Evolutionary conservation across 2,797 vertebrate species (phyloP).

Genomic region (Chelon labrosus): DNA sequence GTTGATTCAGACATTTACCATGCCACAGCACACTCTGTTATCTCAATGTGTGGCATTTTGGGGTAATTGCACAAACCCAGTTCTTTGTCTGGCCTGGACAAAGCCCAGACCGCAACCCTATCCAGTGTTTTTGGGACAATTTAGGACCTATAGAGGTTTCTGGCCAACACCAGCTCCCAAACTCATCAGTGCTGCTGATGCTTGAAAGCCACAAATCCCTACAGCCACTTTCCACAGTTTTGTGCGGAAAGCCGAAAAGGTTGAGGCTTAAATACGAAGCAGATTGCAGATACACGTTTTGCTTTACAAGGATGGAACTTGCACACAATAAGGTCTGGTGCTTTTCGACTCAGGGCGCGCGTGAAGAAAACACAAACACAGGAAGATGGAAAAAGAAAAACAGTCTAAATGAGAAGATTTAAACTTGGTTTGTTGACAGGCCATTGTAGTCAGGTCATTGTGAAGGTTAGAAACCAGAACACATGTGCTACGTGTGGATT

Average conservation of each 20-base stretch:
- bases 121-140: too few species aligned
- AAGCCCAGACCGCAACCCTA: not conserved
- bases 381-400: conserved; percentile 1
- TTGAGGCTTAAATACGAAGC: not conserved
- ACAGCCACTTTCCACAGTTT: not conserved
- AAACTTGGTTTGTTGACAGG: conserved; percentile 6
- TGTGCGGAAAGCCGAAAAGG: not conserved
- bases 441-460: not conserved
- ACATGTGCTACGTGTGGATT: not conserved
- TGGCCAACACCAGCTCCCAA: not conserved
- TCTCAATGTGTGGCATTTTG: not conserved
- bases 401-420: conserved; percentile 11
- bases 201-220: not conserved
- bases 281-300: not conserved
- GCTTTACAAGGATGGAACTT: too few species aligned
- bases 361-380: not conserved
- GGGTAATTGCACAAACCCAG: not conserved
- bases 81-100: not conserved
- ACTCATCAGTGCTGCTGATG: not conserved
- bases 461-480: not conserved
- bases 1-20: not conserved
- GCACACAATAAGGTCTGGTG: not conserved
- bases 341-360: not conserved
- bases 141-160: not conserved
- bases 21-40: not conserved